Conservation (phyloP, 2,113 vertebrate genomes). For the Silurus glanis region DNA sequence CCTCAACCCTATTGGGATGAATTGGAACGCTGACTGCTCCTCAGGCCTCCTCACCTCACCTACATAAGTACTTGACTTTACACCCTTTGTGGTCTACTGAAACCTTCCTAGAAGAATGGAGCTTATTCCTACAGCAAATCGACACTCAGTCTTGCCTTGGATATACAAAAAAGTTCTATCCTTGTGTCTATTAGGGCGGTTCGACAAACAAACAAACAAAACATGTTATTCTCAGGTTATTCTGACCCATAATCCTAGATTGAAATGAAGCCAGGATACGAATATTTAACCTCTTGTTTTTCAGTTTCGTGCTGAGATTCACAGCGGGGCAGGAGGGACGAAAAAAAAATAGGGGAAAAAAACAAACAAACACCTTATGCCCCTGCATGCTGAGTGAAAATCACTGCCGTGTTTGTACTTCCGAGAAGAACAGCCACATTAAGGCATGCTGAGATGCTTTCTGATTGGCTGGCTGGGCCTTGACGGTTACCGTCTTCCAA, state of each 20-base stretch:
- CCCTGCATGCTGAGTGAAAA: constrained; percentile 29
- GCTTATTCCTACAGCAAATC: no score
- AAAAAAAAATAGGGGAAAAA: neutral
- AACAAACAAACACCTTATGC: constrained; percentile 46
- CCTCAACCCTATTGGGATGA: no score
- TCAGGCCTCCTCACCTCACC: no score
- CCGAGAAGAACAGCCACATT: neutral
- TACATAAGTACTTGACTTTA: no score
- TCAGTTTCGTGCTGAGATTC: constrained; percentile 48
- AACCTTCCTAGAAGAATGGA: no score
- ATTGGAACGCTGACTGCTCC: no score
- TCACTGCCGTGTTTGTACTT: constrained; percentile 34
- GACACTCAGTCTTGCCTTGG: no score
- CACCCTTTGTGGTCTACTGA: no score
- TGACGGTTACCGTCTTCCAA: neutral
- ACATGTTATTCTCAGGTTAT: neutral
- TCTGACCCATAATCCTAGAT: neutral
- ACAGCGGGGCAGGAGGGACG: constrained; percentile 46
- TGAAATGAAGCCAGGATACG: constrained; percentile 17
- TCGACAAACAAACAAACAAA: neutral
- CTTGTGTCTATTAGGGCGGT: neutral
- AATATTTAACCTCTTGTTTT: neutral
- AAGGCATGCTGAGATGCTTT: neutral
- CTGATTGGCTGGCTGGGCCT: neutral
- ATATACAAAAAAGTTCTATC: no score